Conservation (phyloP, 2,888 invertebrate species). For the Pocota personata region DNA sequence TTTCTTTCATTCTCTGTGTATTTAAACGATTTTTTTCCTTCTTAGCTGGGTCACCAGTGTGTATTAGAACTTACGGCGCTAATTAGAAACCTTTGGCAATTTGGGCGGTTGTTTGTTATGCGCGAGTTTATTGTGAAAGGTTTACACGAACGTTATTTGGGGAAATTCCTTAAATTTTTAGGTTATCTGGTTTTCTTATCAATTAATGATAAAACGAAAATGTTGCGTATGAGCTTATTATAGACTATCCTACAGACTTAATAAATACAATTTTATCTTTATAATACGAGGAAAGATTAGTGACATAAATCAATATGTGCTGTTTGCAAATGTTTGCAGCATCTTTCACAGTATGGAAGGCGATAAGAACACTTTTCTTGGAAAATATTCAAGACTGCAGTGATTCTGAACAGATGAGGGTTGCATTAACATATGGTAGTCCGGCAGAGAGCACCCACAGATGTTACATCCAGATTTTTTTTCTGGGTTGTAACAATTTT, state of each 20-base stretch:
- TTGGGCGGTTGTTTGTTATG: neutral
- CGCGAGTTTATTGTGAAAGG: constrained; percentile 7
- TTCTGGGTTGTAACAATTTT: too few species aligned
- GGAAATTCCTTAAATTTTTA: constrained; percentile 28
- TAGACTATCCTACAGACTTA: neutral
- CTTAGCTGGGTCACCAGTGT: constrained; percentile 16
- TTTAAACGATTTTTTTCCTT: neutral
- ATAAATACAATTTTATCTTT: neutral
- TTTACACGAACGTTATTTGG: neutral
- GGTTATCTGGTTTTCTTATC: constrained; percentile 22
- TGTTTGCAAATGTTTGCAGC: neutral
- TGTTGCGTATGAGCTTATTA: constrained; percentile 37
- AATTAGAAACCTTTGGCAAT: constrained; percentile 47
- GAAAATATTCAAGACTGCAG: too few species aligned
- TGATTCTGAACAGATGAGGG: too few species aligned
- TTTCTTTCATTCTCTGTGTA: neutral
- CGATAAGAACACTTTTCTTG: too few species aligned
- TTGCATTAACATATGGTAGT: too few species aligned
- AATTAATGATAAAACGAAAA: constrained; percentile 11
- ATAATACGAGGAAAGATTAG: neutral
- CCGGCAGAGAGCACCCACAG: too few species aligned
- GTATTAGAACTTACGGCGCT: constrained; percentile 43
- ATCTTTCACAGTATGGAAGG: neutral
- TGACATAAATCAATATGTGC: neutral
- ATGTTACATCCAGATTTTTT: too few species aligned